A percentile compares a stretch with the other conserved stretches of the same genome.
Evolutionary conservation across 2,888 invertebrate species (phyloP).

Genomic region (Synanthedon tipuliformis): DNA sequence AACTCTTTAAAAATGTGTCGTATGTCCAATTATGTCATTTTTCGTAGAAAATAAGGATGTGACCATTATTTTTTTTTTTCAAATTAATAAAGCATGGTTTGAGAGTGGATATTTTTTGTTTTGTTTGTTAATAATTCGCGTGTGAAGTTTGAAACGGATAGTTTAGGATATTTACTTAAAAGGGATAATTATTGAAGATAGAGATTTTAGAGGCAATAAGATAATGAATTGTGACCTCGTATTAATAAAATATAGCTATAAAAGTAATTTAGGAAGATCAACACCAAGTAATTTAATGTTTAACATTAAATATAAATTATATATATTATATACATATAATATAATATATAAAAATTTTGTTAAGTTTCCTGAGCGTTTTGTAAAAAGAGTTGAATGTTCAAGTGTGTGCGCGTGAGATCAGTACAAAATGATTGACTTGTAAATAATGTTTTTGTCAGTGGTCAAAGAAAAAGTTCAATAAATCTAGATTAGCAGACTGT

Average conservation of each 20-base stretch:
- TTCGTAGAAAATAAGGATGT: too few species aligned
- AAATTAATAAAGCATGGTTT: not conserved
- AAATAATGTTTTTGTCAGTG: not conserved
- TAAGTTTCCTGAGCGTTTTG: conserved; percentile 6
- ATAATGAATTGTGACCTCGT: conserved; percentile 5
- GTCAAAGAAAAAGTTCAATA: not conserved
- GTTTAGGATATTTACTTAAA: not conserved
- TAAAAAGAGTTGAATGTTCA: conserved; percentile 2
- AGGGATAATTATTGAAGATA: not conserved
- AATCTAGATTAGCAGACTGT: not conserved
- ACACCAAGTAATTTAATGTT: conserved; percentile 61
- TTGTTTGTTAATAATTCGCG: not conserved
- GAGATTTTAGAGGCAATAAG: conserved; percentile 2
- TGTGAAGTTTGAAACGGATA: not conserved
- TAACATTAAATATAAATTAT: conserved; percentile 25
- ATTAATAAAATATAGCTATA: conserved; percentile 19
- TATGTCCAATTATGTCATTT: too few species aligned
- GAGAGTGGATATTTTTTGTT: not conserved
- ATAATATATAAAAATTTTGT: not conserved
- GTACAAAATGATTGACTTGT: not conserved
- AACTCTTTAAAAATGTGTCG: too few species aligned
- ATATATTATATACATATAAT: too few species aligned
- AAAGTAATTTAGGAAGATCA: conserved; percentile 44
- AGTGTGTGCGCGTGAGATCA: not conserved
- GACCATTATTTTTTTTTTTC: too few species aligned